Conservation (phyloP, 2,113 vertebrate genomes). For the Canis aureus region DNA sequence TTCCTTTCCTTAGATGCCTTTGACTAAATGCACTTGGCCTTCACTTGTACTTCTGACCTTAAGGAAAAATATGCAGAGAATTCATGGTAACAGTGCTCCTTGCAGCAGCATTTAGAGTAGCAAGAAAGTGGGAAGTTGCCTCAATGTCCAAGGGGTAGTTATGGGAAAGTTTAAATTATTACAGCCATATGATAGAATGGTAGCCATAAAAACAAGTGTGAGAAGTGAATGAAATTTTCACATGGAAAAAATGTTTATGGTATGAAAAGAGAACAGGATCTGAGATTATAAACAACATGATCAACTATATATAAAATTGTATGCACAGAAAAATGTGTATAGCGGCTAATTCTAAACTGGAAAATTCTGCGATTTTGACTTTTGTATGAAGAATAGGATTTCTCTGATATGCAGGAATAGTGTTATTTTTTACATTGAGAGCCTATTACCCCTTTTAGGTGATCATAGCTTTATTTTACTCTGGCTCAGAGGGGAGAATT, state of each 20-base stretch:
- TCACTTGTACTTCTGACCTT: neutral
- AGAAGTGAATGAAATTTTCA: neutral
- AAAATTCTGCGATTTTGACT: neutral
- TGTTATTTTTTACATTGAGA: neutral
- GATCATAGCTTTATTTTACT: neutral
- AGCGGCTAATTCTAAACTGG: neutral
- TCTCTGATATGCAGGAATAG: neutral
- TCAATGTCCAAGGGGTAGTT: neutral
- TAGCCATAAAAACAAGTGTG: neutral
- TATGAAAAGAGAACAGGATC: neutral
- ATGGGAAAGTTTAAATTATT: neutral
- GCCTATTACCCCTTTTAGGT: neutral
- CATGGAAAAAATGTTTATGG: neutral
- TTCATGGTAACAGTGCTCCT: neutral
- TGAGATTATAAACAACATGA: neutral
- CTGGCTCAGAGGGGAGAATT: neutral
- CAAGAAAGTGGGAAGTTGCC: neutral
- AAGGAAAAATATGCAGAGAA: neutral
- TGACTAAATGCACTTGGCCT: neutral
- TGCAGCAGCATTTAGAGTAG: neutral
- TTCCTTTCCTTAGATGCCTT: neutral
- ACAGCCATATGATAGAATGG: neutral
- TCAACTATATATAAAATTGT: neutral
- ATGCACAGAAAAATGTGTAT: neutral
- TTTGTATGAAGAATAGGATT: neutral